Conservation (phyloP, 1,140 invertebrate genomes). For the Teleopsis dalmanni region DNA sequence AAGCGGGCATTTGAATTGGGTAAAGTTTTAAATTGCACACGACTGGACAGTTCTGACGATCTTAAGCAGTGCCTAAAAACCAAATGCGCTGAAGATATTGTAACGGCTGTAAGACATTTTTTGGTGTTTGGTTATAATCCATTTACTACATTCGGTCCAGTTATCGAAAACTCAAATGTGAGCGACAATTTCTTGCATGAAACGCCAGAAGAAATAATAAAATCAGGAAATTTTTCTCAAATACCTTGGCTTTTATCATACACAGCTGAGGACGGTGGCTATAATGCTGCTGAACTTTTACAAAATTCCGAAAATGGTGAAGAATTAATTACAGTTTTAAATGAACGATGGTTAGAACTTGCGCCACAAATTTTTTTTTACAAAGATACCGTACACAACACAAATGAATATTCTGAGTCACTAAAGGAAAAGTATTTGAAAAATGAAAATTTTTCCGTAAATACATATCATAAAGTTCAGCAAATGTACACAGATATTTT, state of each 20-base stretch:
- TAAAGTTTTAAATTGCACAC: slow-evolving; percentile 49
- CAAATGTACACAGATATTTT: slow-evolving; percentile 25
- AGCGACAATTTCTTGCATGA: slow-evolving; percentile 46
- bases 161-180: slow-evolving; percentile 41
- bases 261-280: slow-evolving; percentile 49
- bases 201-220: slow-evolving; percentile 47
- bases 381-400: slow-evolving; percentile 12
- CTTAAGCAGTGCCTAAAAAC: slow-evolving; percentile 53
- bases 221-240: slow-evolving; percentile 45
- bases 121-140: slow-evolving; percentile 49
- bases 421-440: slow-evolving; percentile 21
- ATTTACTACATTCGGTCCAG: slow-evolving; percentile 53
- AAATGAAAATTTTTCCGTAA: slow-evolving; percentile 13
- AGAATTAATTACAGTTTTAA: slow-evolving; percentile 13
- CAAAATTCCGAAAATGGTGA: slow-evolving; percentile 4
- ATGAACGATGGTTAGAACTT: slow-evolving; percentile 16
- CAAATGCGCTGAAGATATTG: slow-evolving; percentile 38
- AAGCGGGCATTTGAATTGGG: slow-evolving; percentile 51
- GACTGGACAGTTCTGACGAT: slow-evolving; percentile 23
- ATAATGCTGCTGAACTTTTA: slow-evolving; percentile 42
- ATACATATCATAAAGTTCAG: slow-evolving; percentile 20
- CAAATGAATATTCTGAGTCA: slow-evolving; percentile 17
- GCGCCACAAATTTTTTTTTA: slow-evolving; percentile 20
- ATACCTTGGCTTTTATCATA: slow-evolving; percentile 50
- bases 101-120: slow-evolving; percentile 20